Evolutionary conservation across 2,113 vertebrate genomes (phyloP).

Genomic region (Varanus komodoensis): DNA sequence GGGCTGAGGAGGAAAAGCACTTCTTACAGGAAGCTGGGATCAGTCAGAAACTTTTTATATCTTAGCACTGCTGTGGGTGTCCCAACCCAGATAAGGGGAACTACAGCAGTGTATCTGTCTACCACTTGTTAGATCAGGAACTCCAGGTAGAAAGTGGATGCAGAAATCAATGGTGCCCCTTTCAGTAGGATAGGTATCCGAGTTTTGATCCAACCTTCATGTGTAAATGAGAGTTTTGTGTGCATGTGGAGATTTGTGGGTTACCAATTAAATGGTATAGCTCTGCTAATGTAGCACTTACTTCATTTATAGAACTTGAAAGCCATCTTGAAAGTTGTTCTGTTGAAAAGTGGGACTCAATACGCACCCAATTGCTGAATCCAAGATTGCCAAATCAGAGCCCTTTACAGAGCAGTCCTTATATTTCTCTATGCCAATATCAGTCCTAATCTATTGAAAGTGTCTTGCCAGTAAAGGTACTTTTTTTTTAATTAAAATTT

Average conservation of each 20-base stretch:
- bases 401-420: not conserved
- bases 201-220: not conserved
- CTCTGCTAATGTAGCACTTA: too few relatives aligned
- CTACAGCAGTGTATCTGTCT: too few relatives aligned
- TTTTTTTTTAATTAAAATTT: too few relatives aligned
- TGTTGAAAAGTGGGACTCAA: not conserved
- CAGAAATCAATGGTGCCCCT: not conserved
- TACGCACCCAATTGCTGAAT: not conserved
- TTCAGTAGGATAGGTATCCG: not conserved
- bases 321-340: not conserved
- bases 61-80: conserved; percentile 62
- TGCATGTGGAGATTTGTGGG: not conserved
- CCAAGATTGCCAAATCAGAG: not conserved
- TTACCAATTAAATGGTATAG: too few relatives aligned
- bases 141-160: not conserved
- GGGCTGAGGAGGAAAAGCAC: conserved; percentile 51
- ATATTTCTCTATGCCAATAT: not conserved
- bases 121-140: not conserved
- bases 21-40: conserved; percentile 73
- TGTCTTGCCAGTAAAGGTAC: not conserved
- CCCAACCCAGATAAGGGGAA: not conserved
- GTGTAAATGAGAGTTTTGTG: not conserved
- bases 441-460: not conserved
- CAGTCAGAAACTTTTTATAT: conserved; percentile 74
- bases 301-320: too few relatives aligned